Base-by-base conservation (phyloP, 2,113 vertebrate species). In the Corvus cornix region DNA sequence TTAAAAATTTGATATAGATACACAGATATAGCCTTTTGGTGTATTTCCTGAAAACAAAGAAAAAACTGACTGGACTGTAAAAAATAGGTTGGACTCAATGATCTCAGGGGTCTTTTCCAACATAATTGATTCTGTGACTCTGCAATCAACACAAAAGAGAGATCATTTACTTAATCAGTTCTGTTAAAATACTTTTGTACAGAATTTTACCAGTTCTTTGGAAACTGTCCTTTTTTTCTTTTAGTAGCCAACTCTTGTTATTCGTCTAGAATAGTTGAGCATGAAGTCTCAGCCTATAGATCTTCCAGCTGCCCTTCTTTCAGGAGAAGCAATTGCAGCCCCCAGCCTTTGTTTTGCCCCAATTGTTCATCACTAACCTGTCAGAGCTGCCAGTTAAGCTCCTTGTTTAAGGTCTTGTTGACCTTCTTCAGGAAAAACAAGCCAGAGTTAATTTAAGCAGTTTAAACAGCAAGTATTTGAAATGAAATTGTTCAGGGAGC, bases 151-250 rank as follows among this genome's bases (percentile, higher is more conserved):
- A 33, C 7, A 41, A 39, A 60, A 66, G 11, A 66, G 4, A 84
- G 3, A 51, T 68, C 3, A 37, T 5, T 63, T 7, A 2, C 62
- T 80, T 55, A 55, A 72, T 41, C 3, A 23, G 2, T 63, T 75
- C 14, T 62, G 19, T 52, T 44, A 78, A 77, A 93, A 64, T 7
- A 24, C 1, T 53, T 74, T 21, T 33, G 7, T 41, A 58, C 10
- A 44, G 33, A 69, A 21, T 66, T 87, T 51, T 66, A 44, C 7
- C 7, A 37, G 3, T 39, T 84, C 3, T 69, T 90, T 44, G 16
- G 9, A 77, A 91, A 67, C 0, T 9, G 1, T 3, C 0, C 16
- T 28, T 39, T 67, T 67, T 51, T 2, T 52, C 4, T 14, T n/a
- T 70, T 27, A 37, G 9, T 28, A 60, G 64, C 18, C 17, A 43